These are phyloP conservation scores for Pyrrhosoma nymphula DNA, from an alignment of 2,888 invertebrate species.

Conservation along the genomic window DNA sequence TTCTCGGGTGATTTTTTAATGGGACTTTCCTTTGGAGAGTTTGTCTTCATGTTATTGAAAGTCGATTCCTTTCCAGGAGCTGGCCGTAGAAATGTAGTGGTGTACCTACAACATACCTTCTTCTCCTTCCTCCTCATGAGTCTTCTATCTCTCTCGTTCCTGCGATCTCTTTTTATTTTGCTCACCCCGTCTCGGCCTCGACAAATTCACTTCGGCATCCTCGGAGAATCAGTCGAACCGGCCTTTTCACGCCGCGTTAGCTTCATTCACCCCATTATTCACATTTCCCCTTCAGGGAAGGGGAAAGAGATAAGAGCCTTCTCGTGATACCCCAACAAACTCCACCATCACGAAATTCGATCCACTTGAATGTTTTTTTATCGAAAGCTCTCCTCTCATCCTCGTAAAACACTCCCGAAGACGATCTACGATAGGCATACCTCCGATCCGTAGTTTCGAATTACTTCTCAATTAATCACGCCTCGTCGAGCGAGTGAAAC, in stretches of 20 bases:
- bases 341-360: not conserved
- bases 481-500: not conserved
- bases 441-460: not conserved
- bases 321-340: not conserved
- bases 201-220: conserved; percentile 15
- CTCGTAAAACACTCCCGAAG: no score
- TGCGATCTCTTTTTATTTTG: not conserved
- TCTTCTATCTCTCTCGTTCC: not conserved
- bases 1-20: not conserved
- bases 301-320: not conserved
- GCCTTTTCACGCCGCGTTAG: conserved; percentile 40
- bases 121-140: not conserved
- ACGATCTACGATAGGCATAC: not conserved
- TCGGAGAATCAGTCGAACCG: conserved; percentile 24
- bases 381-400: not conserved
- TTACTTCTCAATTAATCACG: not conserved
- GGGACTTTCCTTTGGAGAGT: not conserved
- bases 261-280: conserved; percentile 7
- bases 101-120: no score
- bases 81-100: not conserved
- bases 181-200: not conserved
- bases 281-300: not conserved
- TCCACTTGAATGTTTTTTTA: not conserved
- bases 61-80: not conserved
- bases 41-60: not conserved